phyloP scores from a whole-genome alignment of 2,113 vertebrate species.

The Sinocyclocheilus maitianheensis region DNA sequence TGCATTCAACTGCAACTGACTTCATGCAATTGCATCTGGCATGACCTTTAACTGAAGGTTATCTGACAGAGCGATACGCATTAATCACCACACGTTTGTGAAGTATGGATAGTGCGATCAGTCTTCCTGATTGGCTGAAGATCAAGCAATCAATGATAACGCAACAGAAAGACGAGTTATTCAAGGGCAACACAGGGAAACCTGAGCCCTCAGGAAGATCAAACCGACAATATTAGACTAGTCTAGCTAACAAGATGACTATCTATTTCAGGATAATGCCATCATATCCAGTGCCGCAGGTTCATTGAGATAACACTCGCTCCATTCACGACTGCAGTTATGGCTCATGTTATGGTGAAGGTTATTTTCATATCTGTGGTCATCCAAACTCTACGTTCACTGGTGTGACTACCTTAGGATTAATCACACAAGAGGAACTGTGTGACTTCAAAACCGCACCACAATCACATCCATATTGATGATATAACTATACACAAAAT shows the following conservation, averaged over 20 bases:
- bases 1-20: neutral
- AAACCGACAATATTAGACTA: constrained; percentile 50
- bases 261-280: constrained; percentile 54
- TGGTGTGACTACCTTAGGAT: neutral
- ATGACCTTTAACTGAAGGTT: constrained; percentile 25
- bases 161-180: constrained; percentile 41
- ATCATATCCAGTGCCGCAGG: constrained; percentile 44
- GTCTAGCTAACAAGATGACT: constrained; percentile 47
- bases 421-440: neutral
- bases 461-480: neutral
- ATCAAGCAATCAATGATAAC: constrained; percentile 39
- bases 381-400: constrained; percentile 32
- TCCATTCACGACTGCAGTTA: constrained; percentile 46
- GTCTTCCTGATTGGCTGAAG: constrained; percentile 28
- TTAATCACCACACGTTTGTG: constrained; percentile 21
- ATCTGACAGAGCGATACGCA: neutral
- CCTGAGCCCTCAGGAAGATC: constrained; percentile 38
- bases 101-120: constrained; percentile 17
- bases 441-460: neutral
- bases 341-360: constrained; percentile 54
- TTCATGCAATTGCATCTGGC: neutral
- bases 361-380: constrained; percentile 44
- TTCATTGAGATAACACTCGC: constrained; percentile 46
- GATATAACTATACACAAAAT: neutral
- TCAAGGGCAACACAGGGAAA: constrained; percentile 47